These are phyloP conservation scores for Cottoperca gobio DNA, from an alignment of 2,797 vertebrate species.

Conservation along the genomic window DNA sequence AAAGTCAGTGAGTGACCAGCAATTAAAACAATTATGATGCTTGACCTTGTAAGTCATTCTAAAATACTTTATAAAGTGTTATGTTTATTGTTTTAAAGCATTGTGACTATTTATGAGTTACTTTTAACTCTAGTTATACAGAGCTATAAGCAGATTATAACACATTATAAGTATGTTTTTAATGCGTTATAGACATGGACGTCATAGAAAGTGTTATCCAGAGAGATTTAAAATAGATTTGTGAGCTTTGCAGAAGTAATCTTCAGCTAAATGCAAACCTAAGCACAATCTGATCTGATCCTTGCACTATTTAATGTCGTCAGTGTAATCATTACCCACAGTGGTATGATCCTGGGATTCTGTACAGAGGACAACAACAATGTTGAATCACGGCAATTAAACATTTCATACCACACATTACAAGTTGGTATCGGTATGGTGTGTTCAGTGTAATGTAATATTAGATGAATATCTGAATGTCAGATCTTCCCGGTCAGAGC, in stretches of 20 bases:
- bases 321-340: not conserved
- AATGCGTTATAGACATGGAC: no score
- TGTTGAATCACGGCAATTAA: not conserved
- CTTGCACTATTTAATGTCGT: conserved; percentile 15
- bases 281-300: not conserved
- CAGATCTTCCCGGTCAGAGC: not conserved
- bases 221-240: not conserved
- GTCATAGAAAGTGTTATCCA: not conserved
- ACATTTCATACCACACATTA: not conserved
- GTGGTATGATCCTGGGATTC: not conserved
- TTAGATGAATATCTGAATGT: conserved; percentile 15
- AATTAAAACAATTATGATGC: no score
- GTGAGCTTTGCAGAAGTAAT: not conserved
- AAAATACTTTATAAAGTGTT: no score
- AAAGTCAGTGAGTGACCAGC: no score
- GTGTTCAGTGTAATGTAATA: not conserved
- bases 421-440: not conserved
- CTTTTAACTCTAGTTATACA: no score
- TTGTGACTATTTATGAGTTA: no score
- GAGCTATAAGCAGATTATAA: no score
- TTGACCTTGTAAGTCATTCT: no score
- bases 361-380: not conserved
- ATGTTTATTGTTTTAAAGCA: no score
- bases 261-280: not conserved
- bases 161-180: no score